These are phyloP conservation scores for Graptemys geographica DNA, from an alignment of 2,797 vertebrate genomes.

Conservation along the genomic window DNA sequence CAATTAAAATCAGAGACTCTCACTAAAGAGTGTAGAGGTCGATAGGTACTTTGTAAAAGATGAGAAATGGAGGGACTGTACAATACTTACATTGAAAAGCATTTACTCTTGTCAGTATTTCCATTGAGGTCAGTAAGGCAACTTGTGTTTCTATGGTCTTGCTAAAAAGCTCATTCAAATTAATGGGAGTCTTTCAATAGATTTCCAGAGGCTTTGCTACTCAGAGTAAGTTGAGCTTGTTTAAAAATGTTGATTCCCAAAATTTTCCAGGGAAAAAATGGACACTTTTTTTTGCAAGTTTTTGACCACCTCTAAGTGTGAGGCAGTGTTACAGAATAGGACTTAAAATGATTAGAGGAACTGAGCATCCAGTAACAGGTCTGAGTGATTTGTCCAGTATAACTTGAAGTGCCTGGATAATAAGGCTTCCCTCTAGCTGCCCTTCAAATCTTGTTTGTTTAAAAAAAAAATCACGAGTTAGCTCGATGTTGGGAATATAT, in stretches of 20 bases:
- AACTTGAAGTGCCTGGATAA: neutral
- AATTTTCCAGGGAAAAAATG: neutral
- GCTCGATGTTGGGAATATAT: neutral
- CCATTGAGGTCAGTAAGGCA: too few species aligned
- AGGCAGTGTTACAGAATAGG: neutral
- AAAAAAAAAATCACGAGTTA: neutral
- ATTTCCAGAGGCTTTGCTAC: too few species aligned
- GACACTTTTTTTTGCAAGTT: neutral
- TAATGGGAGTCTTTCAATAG: too few species aligned
- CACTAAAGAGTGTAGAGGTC: neutral
- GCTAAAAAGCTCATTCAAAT: too few species aligned
- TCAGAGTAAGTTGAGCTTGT: neutral
- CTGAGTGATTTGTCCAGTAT: neutral
- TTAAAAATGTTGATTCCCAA: neutral
- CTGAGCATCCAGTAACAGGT: neutral
- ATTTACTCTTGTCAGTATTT: neutral
- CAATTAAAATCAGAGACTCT: neutral
- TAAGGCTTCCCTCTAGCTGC: neutral
- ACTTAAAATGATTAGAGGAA: neutral
- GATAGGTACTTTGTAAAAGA: neutral
- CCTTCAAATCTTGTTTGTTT: neutral
- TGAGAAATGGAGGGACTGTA: neutral
- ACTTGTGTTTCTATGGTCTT: too few species aligned
- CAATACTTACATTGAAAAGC: neutral
- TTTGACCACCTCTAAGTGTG: neutral